These are phyloP conservation scores for Panthera leo DNA, from an alignment of 2,113 vertebrate species.

Conservation along the genomic window DNA sequence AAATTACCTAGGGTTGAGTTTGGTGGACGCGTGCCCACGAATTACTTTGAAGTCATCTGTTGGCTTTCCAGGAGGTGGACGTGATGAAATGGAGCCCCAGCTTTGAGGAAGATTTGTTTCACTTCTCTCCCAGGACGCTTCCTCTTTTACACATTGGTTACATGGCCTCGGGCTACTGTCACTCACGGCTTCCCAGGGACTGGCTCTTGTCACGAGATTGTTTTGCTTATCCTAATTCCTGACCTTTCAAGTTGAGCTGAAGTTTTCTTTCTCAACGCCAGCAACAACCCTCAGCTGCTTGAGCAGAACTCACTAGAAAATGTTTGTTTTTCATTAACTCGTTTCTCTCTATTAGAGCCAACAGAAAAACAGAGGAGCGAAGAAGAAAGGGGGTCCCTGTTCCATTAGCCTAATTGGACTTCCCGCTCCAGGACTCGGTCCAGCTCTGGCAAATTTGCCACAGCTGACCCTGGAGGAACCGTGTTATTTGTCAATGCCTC, in stretches of 20 bases:
- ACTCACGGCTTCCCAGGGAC: slow-evolving; percentile 50
- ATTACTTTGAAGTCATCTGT: slow-evolving; percentile 41
- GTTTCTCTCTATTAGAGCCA: slow-evolving; percentile 65
- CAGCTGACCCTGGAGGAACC: slow-evolving; percentile 21
- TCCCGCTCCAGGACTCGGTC: neutral
- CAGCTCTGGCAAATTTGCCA: neutral
- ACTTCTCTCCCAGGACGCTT: slow-evolving; percentile 6
- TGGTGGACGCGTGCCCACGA: neutral
- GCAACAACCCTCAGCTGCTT: slow-evolving; percentile 43
- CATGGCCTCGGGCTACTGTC: slow-evolving; percentile 48
- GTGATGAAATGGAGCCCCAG: neutral
- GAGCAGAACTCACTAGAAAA: slow-evolving; percentile 51
- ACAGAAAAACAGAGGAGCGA: slow-evolving; percentile 63
- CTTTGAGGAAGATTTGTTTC: slow-evolving; percentile 46
- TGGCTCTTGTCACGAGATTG: slow-evolving; percentile 60
- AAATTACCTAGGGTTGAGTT: neutral
- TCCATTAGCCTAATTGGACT: slow-evolving; percentile 54
- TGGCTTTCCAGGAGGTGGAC: slow-evolving; percentile 11
- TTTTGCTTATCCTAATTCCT: slow-evolving; percentile 73
- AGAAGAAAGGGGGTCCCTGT: slow-evolving; percentile 35
- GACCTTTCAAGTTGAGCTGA: slow-evolving; percentile 61
- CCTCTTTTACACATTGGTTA: slow-evolving; percentile 25
- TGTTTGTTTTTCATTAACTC: slow-evolving; percentile 80
- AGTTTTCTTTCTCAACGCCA: slow-evolving; percentile 63
- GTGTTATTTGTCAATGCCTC: neutral